phyloP scores from a whole-genome alignment of 2,113 vertebrate species.

The Neogale vison region DNA sequence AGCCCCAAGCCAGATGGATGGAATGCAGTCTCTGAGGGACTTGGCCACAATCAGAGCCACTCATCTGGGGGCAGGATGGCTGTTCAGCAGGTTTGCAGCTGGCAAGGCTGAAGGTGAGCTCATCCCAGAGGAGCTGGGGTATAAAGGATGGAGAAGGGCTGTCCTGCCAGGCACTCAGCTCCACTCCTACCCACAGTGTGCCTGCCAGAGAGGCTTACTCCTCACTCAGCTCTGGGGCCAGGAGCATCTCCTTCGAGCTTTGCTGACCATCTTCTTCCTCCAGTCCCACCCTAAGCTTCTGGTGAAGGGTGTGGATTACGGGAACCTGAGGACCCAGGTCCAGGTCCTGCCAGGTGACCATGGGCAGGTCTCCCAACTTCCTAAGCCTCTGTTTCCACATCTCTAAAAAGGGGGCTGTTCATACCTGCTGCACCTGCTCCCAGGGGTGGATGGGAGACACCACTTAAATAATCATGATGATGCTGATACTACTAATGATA shows the following conservation, averaged over 20 bases:
- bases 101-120: neutral
- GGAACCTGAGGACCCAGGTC: neutral
- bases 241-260: neutral
- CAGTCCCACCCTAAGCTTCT: neutral
- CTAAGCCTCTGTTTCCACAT: conserved; percentile 29
- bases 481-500: neutral
- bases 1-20: neutral
- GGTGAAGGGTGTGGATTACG: neutral
- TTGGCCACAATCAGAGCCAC: neutral
- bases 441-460: neutral
- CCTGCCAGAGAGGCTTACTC: neutral
- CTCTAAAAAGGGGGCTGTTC: neutral
- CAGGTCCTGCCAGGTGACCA: neutral
- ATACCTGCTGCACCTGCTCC: neutral
- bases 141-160: neutral
- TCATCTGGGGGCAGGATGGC: neutral
- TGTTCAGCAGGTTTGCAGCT: neutral
- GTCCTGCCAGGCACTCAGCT: neutral
- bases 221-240: rapidly evolving
- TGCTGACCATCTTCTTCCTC: neutral
- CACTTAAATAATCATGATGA: conserved; percentile 24
- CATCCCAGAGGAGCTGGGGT: neutral
- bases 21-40: neutral
- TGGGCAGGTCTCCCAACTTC: neutral
- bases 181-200: rapidly evolving